Conservation (phyloP, 2,113 vertebrate species). For the Willisornis vidua region DNA sequence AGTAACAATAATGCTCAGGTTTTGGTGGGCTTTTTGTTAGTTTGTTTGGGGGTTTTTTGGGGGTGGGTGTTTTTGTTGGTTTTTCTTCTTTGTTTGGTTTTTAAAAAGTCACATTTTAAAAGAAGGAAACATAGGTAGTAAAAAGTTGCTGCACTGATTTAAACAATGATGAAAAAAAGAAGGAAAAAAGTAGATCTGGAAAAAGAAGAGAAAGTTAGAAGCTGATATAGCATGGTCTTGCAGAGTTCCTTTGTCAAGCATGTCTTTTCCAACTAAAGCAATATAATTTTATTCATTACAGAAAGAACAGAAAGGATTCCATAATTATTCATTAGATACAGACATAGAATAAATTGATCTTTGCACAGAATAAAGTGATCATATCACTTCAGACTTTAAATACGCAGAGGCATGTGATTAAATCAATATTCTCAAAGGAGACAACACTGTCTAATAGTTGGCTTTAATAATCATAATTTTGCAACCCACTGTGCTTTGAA, state of each 20-base stretch:
- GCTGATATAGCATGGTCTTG: not conserved
- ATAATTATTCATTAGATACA: constrained; percentile 3
- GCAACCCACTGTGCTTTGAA: constrained; percentile 11
- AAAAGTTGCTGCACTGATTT: not conserved
- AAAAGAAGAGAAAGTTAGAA: not conserved
- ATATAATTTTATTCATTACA: not conserved
- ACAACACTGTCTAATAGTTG: not conserved
- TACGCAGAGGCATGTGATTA: not conserved
- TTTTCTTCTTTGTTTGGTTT: not conserved
- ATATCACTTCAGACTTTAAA: constrained; percentile 31
- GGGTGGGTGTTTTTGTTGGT: no score
- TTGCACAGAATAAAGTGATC: not conserved
- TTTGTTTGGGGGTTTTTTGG: no score
- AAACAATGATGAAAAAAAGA: not conserved
- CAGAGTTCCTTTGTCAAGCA: not conserved
- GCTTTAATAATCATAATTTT: constrained; percentile 44
- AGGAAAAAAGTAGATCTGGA: not conserved
- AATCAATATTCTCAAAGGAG: constrained; percentile 47
- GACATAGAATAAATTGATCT: constrained; percentile 30
- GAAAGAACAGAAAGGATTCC: not conserved
- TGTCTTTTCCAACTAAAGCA: not conserved
- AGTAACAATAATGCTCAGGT: not conserved
- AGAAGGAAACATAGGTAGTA: not conserved
- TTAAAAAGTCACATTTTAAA: not conserved
- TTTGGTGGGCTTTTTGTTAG: not conserved